phyloP scores from a whole-genome alignment of 2,113 vertebrate genomes.

The Philantomba maxwellii region DNA sequence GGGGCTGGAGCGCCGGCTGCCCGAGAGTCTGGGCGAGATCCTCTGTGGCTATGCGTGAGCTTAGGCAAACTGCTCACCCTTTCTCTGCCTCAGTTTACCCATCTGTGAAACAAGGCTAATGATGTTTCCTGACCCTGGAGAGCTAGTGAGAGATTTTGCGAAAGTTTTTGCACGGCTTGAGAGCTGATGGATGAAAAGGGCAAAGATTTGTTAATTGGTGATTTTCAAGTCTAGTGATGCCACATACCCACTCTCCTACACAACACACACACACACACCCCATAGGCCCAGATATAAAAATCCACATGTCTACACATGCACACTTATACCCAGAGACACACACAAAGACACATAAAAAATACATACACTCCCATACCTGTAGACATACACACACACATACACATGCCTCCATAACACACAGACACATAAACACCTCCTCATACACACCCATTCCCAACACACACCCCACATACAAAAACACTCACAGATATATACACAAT shows the following conservation, averaged over 20 bases:
- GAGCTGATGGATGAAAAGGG: background rate
- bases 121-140: background rate
- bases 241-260: too few species aligned
- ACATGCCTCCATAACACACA: too few species aligned
- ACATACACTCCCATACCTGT: background rate
- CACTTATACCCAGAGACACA: background rate
- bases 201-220: background rate
- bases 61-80: background rate
- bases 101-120: conserved; percentile 26
- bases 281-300: background rate
- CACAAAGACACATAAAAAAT: background rate
- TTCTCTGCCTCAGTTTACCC: conserved; percentile 50
- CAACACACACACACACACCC: background rate
- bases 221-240: background rate
- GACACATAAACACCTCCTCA: background rate
- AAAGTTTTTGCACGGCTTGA: background rate
- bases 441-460: background rate
- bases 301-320: too few species aligned
- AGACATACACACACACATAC: background rate
- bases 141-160: background rate
- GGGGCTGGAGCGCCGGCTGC: accelerated
- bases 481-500: background rate
- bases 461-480: too few species aligned
- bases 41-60: background rate
- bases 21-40: accelerated